phyloP scores from a whole-genome alignment of 1,140 invertebrate species.

The Diachasmimorpha longicaudata region DNA sequence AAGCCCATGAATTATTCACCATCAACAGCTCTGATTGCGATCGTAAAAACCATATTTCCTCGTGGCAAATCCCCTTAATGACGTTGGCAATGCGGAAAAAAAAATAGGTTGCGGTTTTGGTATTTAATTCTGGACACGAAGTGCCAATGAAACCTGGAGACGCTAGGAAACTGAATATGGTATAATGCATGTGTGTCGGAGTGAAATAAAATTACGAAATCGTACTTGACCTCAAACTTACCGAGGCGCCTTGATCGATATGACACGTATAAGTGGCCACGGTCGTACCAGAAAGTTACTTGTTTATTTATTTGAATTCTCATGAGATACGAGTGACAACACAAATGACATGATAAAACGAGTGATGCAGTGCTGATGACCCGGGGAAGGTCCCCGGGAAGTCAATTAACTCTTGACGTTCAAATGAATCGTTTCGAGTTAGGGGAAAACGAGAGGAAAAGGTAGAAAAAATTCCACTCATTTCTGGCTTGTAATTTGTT shows the following conservation, averaged over 20 bases:
- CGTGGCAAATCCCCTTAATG: background rate
- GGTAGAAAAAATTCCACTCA: background rate
- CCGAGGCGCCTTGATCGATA: conserved; percentile 26
- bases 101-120: background rate
- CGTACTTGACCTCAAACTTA: conserved; percentile 33
- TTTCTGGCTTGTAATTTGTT: background rate
- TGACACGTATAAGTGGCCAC: conserved; percentile 24
- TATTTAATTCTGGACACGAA: background rate
- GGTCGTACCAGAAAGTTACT: background rate
- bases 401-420: background rate
- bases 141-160: background rate
- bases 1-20: background rate
- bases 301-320: background rate
- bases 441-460: background rate
- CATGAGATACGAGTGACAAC: background rate
- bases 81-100: background rate
- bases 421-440: background rate
- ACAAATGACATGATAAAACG: no score
- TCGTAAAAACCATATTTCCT: background rate
- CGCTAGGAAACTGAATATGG: background rate
- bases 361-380: background rate
- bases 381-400: background rate
- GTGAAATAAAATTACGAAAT: conserved; percentile 23
- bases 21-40: background rate
- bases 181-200: background rate